These are phyloP conservation scores for Aphelenchoides fujianensis DNA, from an alignment of 1,140 invertebrate genomes.

Conservation along the genomic window DNA sequence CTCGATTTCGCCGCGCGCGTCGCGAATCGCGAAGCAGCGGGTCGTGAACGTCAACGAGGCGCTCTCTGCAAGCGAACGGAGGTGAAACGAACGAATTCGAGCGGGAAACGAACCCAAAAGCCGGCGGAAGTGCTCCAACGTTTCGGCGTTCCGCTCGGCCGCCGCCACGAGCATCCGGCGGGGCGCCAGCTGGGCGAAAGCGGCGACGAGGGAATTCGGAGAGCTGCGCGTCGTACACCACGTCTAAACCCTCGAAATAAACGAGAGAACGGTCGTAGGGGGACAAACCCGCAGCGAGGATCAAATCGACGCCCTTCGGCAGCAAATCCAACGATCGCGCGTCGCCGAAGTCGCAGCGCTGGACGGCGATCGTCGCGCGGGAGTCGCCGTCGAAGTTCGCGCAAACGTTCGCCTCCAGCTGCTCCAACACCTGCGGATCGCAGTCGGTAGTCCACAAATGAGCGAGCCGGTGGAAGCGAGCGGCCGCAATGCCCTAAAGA, in stretches of 20 bases:
- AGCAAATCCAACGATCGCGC: not conserved
- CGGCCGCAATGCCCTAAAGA: slow-evolving; percentile 28
- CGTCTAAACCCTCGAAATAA: slow-evolving; percentile 29
- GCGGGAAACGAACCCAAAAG: not conserved
- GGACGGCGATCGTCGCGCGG: too few relatives aligned
- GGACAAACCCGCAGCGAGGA: slow-evolving; percentile 26
- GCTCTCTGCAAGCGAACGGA: too few relatives aligned
- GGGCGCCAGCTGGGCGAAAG: not conserved
- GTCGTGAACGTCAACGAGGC: too few relatives aligned
- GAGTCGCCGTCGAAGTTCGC: slow-evolving; percentile 25
- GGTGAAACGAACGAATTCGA: too few relatives aligned
- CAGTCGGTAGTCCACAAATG: slow-evolving; percentile 24
- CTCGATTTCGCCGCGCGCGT: too few relatives aligned
- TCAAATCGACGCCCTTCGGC: slow-evolving; percentile 11
- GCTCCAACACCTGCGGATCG: slow-evolving; percentile 31
- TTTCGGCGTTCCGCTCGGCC: slow-evolving; percentile 2
- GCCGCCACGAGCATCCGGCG: not conserved
- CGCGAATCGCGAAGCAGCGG: too few relatives aligned
- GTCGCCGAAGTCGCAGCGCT: slow-evolving; percentile 25
- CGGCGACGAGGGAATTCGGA: slow-evolving; percentile 19
- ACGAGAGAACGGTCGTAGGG: slow-evolving; percentile 21
- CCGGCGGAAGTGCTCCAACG: not conserved
- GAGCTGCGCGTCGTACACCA: slow-evolving; percentile 27
- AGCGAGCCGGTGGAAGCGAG: not conserved
- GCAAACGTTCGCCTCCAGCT: slow-evolving; percentile 22